Conservation (phyloP, 2,113 vertebrate genomes). For the Porphyrio hochstetteri region DNA sequence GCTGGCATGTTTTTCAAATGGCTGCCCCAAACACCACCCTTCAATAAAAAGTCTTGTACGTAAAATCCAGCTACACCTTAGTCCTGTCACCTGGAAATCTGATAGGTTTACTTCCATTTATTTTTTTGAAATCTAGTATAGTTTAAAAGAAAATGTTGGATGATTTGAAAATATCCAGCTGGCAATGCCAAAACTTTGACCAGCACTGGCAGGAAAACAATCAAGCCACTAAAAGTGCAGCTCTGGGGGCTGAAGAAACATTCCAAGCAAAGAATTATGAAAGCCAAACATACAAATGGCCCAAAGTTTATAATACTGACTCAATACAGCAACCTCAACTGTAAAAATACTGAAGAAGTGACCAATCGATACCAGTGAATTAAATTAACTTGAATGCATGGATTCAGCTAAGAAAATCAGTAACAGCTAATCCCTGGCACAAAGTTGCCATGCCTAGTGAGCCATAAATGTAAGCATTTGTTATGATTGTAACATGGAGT, state of each 20-base stretch:
- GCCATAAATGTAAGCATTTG: not conserved
- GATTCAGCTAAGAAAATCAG: not conserved
- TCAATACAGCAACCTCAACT: not conserved
- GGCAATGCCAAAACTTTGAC: slow-evolving; percentile 13
- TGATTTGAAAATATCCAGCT: not conserved
- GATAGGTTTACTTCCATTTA: not conserved
- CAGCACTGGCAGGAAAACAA: slow-evolving; percentile 17
- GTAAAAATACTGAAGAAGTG: not conserved
- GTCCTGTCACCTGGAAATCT: slow-evolving; percentile 30
- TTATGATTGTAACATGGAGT: not conserved
- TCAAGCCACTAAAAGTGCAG: not conserved
- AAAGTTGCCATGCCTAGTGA: not conserved
- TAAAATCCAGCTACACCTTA: not conserved
- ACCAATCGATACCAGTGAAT: not conserved
- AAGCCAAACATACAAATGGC: not conserved
- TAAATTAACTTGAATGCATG: not conserved
- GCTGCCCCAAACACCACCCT: not conserved
- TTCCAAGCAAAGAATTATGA: slow-evolving; percentile 3
- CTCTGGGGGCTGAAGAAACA: slow-evolving; percentile 7
- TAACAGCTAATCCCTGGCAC: not conserved
- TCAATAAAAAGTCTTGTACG: not conserved
- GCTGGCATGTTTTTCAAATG: not conserved
- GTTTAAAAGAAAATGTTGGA: not conserved
- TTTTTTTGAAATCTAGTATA: not conserved
- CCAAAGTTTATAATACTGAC: not conserved